phyloP scores from a whole-genome alignment of 2,113 vertebrate species.

The Phoenicopterus ruber region DNA sequence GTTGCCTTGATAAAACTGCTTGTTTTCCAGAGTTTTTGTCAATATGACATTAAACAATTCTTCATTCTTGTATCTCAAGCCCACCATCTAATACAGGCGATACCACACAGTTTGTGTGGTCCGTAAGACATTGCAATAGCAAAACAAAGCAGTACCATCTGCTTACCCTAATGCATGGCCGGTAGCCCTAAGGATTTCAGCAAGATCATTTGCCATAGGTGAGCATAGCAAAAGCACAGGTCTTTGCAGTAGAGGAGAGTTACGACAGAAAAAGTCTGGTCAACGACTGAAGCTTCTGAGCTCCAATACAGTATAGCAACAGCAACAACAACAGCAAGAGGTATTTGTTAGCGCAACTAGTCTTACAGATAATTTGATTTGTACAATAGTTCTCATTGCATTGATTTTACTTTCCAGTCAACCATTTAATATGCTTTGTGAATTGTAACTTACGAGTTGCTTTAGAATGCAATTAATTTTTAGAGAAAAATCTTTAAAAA shows the following conservation, averaged over 20 bases:
- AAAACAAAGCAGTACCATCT: not conserved
- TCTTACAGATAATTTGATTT: not conserved
- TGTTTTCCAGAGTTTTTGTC: not conserved
- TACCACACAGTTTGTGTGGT: not conserved
- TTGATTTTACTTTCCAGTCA: not conserved
- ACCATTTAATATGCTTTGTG: not conserved
- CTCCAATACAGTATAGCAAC: not conserved
- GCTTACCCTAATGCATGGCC: not conserved
- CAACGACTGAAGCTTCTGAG: not conserved
- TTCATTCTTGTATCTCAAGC: not conserved
- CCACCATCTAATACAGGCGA: not conserved
- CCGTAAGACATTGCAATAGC: not conserved
- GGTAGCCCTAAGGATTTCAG: not conserved
- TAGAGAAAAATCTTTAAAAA: not conserved
- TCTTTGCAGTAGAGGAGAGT: not conserved
- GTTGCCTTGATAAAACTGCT: not conserved
- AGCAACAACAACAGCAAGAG: not conserved
- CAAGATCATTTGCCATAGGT: not conserved
- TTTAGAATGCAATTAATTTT: not conserved
- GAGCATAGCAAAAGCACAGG: not conserved
- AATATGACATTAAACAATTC: not conserved
- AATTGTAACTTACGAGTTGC: not conserved
- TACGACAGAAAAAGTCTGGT: not conserved
- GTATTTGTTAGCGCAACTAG: not conserved
- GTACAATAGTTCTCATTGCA: not conserved